phyloP scores from a whole-genome alignment of 1,140 invertebrate species.

The Ceratitis capitata region DNA sequence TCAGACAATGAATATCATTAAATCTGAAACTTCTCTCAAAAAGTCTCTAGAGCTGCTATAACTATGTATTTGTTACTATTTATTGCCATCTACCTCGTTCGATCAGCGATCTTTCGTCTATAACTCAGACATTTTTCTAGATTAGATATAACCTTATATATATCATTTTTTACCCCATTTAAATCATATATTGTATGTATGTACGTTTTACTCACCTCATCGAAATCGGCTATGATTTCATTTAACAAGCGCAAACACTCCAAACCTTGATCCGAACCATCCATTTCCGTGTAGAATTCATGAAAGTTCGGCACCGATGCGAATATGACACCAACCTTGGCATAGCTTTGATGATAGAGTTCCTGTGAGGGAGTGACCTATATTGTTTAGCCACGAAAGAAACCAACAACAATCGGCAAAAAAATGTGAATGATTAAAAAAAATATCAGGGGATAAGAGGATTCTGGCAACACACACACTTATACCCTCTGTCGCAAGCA shows the following conservation, averaged over 20 bases:
- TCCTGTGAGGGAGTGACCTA: conserved; percentile 71
- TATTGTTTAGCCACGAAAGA: conserved; percentile 46
- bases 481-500: background rate
- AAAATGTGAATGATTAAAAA: conserved; percentile 43
- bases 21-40: too few species aligned
- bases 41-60: too few species aligned
- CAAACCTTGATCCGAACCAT: conserved; percentile 91
- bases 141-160: too few species aligned
- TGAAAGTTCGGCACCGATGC: conserved; percentile 96
- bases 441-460: conserved; percentile 20
- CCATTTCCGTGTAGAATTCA: conserved; percentile 94
- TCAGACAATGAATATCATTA: too few species aligned
- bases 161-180: too few species aligned
- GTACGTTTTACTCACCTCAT: conserved; percentile 69
- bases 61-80: too few species aligned
- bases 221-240: conserved; percentile 92
- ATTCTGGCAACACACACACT: conserved; percentile 35
- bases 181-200: too few species aligned
- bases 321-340: conserved; percentile 90
- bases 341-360: conserved; percentile 93
- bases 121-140: too few species aligned
- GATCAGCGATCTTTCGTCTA: too few species aligned
- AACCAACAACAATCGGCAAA: conserved; percentile 29
- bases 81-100: too few species aligned
- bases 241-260: conserved; percentile 80